These are phyloP conservation scores for Rhinolophus sinicus DNA, from an alignment of 2,113 vertebrate species.

Conservation along the genomic window DNA sequence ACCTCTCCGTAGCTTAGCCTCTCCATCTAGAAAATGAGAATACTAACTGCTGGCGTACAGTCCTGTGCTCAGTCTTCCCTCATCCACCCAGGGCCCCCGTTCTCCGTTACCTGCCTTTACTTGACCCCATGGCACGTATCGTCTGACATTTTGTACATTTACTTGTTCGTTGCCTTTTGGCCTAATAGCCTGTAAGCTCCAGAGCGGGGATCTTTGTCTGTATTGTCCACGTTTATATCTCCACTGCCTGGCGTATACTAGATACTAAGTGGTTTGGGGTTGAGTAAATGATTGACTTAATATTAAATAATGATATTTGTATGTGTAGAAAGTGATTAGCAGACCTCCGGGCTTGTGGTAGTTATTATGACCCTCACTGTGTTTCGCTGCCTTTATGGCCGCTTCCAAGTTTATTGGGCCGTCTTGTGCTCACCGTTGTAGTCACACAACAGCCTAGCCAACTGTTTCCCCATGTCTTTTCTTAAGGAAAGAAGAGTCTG, in stretches of 20 bases:
- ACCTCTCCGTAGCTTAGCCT: background rate
- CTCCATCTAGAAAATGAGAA: background rate
- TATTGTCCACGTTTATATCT: background rate
- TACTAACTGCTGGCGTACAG: background rate
- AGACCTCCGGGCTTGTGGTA: background rate
- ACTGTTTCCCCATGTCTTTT: too few relatives aligned
- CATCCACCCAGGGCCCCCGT: background rate
- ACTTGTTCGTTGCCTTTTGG: background rate
- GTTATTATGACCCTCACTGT: background rate
- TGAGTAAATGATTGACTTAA: background rate
- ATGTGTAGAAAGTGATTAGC: background rate
- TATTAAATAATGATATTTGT: background rate
- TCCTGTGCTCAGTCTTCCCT: background rate
- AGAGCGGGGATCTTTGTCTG: background rate
- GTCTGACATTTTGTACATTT: background rate
- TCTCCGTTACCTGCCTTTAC: background rate
- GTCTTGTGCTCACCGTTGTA: background rate
- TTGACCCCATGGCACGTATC: background rate
- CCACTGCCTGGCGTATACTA: background rate
- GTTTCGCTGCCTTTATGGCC: background rate
- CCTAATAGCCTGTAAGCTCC: background rate
- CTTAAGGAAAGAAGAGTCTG: too few relatives aligned
- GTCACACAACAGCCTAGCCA: too few relatives aligned
- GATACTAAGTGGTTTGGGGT: too few relatives aligned
- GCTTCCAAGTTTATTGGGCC: background rate